Base-by-base conservation (phyloP, 2,888 invertebrate species). In the Automeris io region DNA sequence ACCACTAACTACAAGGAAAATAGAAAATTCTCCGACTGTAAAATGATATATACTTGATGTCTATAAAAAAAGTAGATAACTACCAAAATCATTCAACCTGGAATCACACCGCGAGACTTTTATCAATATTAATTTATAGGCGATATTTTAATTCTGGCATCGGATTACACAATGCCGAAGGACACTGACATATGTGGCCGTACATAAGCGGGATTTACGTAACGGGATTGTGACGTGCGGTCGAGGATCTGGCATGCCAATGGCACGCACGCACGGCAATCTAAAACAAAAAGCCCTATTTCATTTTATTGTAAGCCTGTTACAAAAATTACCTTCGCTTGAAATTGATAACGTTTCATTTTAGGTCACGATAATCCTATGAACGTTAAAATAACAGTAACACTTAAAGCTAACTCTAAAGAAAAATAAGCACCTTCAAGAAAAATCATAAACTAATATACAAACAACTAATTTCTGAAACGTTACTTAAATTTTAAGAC, bases 191-290 rank as follows among this genome's bases (percentile, higher is more conserved):
- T 23, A 31, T 18, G 31, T 11, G 31, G 11, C 21, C 34, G 13
- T 19, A 39, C 34, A 40, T 40, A 40, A 40, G 33, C 40, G 36
- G 36, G 51, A 51, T 51, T 55, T 50, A 46, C 50, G 42, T 58
- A 60, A 59, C 61, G 55, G 53, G 54, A 64, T 54, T 45, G 41
- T 46, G 46, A 48, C 41, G 38, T 45, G 45, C 31, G 25, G 13
- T 26, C 26, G 16, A 21, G 33, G 29, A 35, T 29, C 11, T 16
- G 26, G 26, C 26, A 9, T 19, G 39, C 26, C 29, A 23, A 37
- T 23, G 31, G 32, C 37, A 32, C 22, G 18, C 13, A 16, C 16
- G 32, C 32, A 8, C 13, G 26, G n/a, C 22, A 37, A 23, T 32
- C n/a, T 29, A 4, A 29, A 29, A 29, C 16, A 16, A 16, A 29